Evolutionary conservation across 30 jellyfish, hydroid and myxozoan genomes (phyloP).

Genomic region (Aurelia aurita complex sp. Pacific): DNA sequence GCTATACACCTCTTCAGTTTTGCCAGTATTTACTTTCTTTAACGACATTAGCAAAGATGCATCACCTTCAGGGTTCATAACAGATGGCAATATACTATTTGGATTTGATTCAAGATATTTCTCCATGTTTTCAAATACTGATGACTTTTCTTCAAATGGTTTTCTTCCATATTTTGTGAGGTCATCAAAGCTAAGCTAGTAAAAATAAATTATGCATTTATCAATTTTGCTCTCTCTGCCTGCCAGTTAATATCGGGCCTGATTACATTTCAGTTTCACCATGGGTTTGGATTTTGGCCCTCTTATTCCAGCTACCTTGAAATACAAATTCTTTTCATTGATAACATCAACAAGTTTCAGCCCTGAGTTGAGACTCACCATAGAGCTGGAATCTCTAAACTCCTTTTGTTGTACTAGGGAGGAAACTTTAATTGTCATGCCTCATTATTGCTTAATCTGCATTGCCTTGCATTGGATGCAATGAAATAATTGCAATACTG

Average conservation of each 20-base stretch:
- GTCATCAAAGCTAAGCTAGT: constrained; percentile 58
- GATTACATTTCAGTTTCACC: neutral
- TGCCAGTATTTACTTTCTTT: constrained; percentile 12
- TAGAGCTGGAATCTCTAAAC: no score
- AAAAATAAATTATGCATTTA: neutral
- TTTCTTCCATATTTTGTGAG: constrained; percentile 32
- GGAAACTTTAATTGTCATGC: no score
- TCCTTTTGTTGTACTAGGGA: no score
- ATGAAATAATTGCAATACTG: no score
- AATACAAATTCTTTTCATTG: no score
- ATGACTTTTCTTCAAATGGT: constrained; percentile 19
- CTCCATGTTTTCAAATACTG: constrained; percentile 35
- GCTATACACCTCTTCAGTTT: constrained; percentile 42
- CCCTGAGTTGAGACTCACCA: no score
- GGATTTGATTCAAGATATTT: constrained; percentile 9
- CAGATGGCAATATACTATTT: constrained; percentile 20
- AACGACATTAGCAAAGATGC: neutral
- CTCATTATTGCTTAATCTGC: no score
- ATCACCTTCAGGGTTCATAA: constrained; percentile 15
- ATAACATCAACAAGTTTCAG: no score
- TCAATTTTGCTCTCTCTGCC: neutral
- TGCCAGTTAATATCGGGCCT: neutral
- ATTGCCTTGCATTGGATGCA: no score
- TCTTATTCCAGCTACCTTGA: no score
- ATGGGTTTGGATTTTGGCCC: no score